Conservation (phyloP, 2,797 vertebrate species). For the Muscicapa striata region DNA sequence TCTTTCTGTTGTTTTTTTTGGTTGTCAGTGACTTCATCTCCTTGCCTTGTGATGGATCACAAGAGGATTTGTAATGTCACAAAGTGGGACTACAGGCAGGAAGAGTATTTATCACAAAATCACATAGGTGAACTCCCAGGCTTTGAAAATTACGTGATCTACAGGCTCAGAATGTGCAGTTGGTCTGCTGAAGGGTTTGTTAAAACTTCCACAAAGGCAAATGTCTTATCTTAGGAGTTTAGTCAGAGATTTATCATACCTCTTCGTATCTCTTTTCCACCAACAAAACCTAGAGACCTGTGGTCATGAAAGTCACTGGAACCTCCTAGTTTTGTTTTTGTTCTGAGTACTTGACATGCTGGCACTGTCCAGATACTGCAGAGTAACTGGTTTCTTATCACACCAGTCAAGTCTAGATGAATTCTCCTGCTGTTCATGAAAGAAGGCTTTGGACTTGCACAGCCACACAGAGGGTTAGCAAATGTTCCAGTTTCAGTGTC, state of each 20-base stretch:
- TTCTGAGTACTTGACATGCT: background rate
- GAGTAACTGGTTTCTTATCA: background rate
- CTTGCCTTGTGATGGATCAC: constrained; percentile 5
- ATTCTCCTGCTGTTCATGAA: background rate
- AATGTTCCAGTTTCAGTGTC: background rate
- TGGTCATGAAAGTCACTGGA: background rate
- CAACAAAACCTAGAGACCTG: background rate
- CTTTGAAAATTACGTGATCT: background rate
- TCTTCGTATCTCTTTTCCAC: background rate
- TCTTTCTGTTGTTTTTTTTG: background rate
- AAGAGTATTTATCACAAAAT: background rate
- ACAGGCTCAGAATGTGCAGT: background rate
- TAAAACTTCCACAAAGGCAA: background rate
- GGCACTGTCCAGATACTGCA: background rate
- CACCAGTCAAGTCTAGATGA: background rate
- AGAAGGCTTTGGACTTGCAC: background rate
- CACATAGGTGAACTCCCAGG: background rate
- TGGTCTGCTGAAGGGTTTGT: background rate
- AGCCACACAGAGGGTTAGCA: background rate
- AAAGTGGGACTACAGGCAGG: background rate
- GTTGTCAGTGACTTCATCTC: background rate
- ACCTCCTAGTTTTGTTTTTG: background rate
- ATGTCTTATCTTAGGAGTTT: background rate
- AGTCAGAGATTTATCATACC: background rate
- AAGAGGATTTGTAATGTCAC: constrained; percentile 23